Evolutionary conservation across 2,888 invertebrate species (phyloP).

Genomic region (Linyphia triangularis): DNA sequence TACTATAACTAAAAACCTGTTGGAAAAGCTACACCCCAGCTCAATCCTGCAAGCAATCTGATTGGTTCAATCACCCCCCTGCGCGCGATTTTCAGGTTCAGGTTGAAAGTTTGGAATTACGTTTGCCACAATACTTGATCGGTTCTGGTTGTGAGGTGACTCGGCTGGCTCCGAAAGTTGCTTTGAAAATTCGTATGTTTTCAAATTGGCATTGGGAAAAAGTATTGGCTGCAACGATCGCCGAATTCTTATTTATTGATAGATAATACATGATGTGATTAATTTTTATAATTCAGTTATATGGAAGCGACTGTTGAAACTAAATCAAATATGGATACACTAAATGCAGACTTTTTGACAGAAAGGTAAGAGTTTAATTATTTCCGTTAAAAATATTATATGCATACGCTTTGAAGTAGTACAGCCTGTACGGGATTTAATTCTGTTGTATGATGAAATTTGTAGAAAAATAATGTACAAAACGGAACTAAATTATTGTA

Average conservation of each 20-base stretch:
- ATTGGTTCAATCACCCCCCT: constrained; percentile 8
- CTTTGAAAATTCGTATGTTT: no score
- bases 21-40: background rate
- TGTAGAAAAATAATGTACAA: no score
- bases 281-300: background rate
- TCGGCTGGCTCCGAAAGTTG: background rate
- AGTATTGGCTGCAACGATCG: no score
- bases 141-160: background rate
- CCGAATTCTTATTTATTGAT: no score
- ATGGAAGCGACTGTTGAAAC: background rate
- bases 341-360: no score
- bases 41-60: constrained; percentile 2
- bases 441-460: no score
- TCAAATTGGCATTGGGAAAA: no score
- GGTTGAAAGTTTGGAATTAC: background rate
- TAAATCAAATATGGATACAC: background rate
- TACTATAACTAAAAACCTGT: constrained; percentile 16
- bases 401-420: no score
- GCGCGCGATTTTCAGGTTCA: constrained; percentile 55
- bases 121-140: background rate
- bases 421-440: no score
- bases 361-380: background rate
- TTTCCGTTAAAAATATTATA: no score
- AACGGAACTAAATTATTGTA: no score
- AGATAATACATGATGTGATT: background rate